Evolutionary conservation across 2,888 invertebrate species (phyloP).

Genomic region (Eudasyphora cyanicolor): DNA sequence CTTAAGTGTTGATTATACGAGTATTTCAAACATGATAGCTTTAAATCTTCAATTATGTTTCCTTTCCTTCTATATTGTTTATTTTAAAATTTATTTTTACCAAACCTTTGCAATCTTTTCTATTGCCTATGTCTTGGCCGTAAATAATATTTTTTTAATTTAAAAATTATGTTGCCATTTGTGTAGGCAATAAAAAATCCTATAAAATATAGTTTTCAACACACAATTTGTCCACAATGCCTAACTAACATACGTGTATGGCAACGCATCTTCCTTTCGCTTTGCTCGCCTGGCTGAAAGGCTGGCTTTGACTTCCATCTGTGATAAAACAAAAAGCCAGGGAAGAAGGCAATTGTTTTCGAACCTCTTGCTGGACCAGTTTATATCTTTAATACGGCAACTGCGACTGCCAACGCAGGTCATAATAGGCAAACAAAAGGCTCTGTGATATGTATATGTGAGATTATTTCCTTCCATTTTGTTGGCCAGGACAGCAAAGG

Average conservation of each 20-base stretch:
- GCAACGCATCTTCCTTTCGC: not conserved
- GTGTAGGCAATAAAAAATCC: conserved; percentile 16
- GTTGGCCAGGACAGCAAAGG: conserved; percentile 38
- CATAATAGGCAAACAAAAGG: conserved; percentile 32
- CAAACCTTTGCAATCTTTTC: not conserved
- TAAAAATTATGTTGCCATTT: conserved; percentile 15
- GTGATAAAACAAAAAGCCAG: not conserved
- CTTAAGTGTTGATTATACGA: too few relatives aligned
- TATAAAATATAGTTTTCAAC: conserved; percentile 20
- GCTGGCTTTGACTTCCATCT: not conserved
- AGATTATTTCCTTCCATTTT: conserved; percentile 54
- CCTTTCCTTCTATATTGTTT: too few relatives aligned
- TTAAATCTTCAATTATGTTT: too few relatives aligned
- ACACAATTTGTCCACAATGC: not conserved
- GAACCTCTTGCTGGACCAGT: not conserved
- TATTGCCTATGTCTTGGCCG: not conserved
- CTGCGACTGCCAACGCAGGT: too few relatives aligned
- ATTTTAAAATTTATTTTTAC: not conserved
- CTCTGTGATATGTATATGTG: conserved; percentile 4
- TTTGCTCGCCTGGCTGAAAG: not conserved
- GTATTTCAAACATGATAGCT: too few relatives aligned
- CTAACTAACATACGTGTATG: not conserved
- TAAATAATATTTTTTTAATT: conserved; percentile 20
- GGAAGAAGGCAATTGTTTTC: conserved; percentile 1
- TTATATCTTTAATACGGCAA: not conserved